A percentile compares a stretch with the other conserved stretches of the same genome.
Evolutionary conservation across 2,888 invertebrate genomes (phyloP).

Genomic region (Agrochola circellaris): DNA sequence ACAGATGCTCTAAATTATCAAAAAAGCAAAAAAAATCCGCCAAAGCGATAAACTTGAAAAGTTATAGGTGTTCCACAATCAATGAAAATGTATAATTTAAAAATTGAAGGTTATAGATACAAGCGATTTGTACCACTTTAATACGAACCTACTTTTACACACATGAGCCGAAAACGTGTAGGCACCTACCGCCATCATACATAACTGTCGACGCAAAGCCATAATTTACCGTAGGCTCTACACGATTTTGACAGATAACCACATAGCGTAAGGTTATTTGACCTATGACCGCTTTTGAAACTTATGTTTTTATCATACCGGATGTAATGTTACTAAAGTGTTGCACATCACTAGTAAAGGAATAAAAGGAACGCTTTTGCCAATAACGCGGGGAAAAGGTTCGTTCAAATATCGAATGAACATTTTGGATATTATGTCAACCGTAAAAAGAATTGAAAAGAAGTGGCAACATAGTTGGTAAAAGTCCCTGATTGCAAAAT

Average conservation of each 20-base stretch:
- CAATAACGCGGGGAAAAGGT: neutral
- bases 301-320: conserved; percentile 30
- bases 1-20: conserved; percentile 36
- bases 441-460: neutral
- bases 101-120: conserved; percentile 44
- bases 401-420: conserved; percentile 18
- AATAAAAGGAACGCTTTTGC: conserved; percentile 5
- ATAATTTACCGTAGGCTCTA: conserved; percentile 68
- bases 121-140: conserved; percentile 55
- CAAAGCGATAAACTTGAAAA: conserved; percentile 30
- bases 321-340: neutral
- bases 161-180: conserved; percentile 63
- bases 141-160: conserved; percentile 62
- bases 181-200: conserved; percentile 60
- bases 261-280: conserved; percentile 50
- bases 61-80: conserved; percentile 18
- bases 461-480: neutral
- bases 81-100: conserved; percentile 9
- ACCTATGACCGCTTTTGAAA: conserved; percentile 46
- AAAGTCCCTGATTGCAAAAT: neutral
- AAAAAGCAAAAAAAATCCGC: conserved; percentile 21
- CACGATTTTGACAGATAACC: conserved; percentile 64
- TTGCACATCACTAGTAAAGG: conserved; percentile 47
- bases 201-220: conserved; percentile 65
- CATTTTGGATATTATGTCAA: neutral